phyloP scores from a whole-genome alignment of 2,888 invertebrate genomes.

The Idaea aversata region DNA sequence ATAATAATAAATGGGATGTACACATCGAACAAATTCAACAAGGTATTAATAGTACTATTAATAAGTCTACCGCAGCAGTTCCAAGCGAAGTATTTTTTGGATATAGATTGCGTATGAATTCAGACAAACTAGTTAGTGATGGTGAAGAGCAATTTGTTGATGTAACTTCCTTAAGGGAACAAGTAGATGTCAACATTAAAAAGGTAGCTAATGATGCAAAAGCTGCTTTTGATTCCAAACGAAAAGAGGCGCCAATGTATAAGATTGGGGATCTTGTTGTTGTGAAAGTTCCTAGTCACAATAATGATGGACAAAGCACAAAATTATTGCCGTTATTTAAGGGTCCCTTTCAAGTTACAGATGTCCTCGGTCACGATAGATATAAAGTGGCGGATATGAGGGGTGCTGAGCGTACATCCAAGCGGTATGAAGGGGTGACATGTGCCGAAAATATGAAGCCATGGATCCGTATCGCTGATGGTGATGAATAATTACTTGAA shows the following conservation, averaged over 20 bases:
- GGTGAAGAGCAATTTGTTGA: neutral
- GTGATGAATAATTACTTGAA: too few relatives aligned
- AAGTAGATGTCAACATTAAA: slow-evolving; percentile 18
- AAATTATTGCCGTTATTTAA: slow-evolving; percentile 24
- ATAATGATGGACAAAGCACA: slow-evolving; percentile 29
- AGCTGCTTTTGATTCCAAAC: slow-evolving; percentile 18
- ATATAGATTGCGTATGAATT: neutral
- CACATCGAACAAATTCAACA: neutral
- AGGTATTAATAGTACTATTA: slow-evolving; percentile 16
- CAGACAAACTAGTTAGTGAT: neutral
- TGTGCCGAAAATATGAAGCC: too few relatives aligned
- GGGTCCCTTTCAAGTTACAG: slow-evolving; percentile 23
- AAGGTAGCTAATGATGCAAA: slow-evolving; percentile 20
- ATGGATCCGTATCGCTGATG: too few relatives aligned
- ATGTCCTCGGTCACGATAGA: slow-evolving; percentile 23
- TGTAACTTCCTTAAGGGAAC: neutral
- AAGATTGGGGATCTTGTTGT: slow-evolving; percentile 26
- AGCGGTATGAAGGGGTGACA: too few relatives aligned
- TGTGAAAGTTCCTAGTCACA: slow-evolving; percentile 21
- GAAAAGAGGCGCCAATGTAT: slow-evolving; percentile 22
- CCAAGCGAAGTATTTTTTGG: neutral
- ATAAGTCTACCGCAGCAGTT: neutral
- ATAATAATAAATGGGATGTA: neutral
- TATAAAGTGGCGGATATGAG: slow-evolving; percentile 10
- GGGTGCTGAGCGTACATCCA: too few relatives aligned